Evolutionary conservation across 2,797 vertebrate species (phyloP).

Genomic region (Hydrophis major): DNA sequence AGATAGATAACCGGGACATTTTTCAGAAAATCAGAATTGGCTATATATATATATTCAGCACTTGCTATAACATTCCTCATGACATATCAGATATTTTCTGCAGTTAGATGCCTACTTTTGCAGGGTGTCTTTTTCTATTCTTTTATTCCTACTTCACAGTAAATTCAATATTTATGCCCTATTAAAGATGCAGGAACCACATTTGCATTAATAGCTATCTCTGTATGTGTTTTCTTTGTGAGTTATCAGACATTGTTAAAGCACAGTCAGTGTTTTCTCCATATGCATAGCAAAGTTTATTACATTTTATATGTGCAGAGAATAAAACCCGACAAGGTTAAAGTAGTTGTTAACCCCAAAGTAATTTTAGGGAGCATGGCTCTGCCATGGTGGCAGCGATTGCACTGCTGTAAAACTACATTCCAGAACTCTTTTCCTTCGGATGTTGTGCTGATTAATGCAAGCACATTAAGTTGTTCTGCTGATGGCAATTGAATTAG

Average conservation of each 20-base stretch:
- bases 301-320: not conserved
- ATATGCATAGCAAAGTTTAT: not conserved
- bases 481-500: not conserved
- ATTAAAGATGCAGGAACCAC: not conserved
- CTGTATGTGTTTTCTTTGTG: not conserved
- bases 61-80: not conserved
- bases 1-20: not conserved
- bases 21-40: not conserved
- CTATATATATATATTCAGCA: not conserved
- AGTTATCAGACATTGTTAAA: not conserved
- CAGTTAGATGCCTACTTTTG: not conserved
- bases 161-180: not conserved
- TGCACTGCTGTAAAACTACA: fast-evolving
- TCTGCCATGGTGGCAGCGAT: not conserved
- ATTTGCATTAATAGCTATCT: not conserved
- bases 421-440: fast-evolving
- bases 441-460: fast-evolving
- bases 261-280: not conserved
- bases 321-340: not conserved
- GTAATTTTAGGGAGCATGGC: not conserved
- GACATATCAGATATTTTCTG: not conserved
- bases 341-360: fast-evolving
- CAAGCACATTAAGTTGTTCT: not conserved
- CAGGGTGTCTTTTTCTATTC: not conserved
- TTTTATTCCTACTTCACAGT: not conserved